A percentile compares a stretch with the other conserved stretches of the same genome.
These are phyloP conservation scores for Acrossocheilus wenchowensis DNA, from an alignment of 2,797 vertebrate genomes.

Conservation along the genomic window DNA sequence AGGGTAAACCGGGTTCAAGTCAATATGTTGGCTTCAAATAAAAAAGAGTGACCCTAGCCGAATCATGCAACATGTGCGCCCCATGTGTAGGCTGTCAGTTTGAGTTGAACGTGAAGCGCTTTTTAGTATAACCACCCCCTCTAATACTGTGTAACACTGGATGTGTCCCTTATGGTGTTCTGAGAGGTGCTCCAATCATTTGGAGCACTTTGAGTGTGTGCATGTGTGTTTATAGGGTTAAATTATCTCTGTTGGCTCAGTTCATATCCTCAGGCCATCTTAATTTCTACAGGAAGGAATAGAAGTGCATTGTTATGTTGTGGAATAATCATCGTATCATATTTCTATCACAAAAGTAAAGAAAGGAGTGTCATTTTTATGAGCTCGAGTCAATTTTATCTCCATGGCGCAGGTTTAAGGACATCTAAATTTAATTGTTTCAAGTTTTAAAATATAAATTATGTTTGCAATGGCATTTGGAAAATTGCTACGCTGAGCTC, in stretches of 20 bases:
- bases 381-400: slow-evolving; percentile 27
- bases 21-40: slow-evolving; percentile 13
- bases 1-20: slow-evolving; percentile 30
- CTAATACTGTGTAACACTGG: neutral
- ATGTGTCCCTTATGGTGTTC: slow-evolving; percentile 12
- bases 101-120: neutral
- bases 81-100: slow-evolving; percentile 19
- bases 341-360: slow-evolving; percentile 24
- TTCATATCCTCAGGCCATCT: neutral
- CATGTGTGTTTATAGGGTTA: neutral
- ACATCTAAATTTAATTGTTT: slow-evolving; percentile 35
- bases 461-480: slow-evolving; percentile 55
- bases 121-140: slow-evolving; percentile 24
- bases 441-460: slow-evolving; percentile 52
- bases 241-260: neutral
- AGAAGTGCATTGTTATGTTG: neutral
- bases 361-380: slow-evolving; percentile 26
- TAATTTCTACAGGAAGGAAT: neutral
- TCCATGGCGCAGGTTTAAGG: slow-evolving; percentile 29
- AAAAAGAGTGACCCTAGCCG: neutral
- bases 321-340: slow-evolving; percentile 12
- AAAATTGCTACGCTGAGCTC: slow-evolving; percentile 59
- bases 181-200: slow-evolving; percentile 10
- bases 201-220: neutral
- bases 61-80: neutral